Evolutionary conservation across 2,888 invertebrate genomes (phyloP), one percentile per base, ranked within the genome.

Genomic region (Papilio demoleus): DNA sequence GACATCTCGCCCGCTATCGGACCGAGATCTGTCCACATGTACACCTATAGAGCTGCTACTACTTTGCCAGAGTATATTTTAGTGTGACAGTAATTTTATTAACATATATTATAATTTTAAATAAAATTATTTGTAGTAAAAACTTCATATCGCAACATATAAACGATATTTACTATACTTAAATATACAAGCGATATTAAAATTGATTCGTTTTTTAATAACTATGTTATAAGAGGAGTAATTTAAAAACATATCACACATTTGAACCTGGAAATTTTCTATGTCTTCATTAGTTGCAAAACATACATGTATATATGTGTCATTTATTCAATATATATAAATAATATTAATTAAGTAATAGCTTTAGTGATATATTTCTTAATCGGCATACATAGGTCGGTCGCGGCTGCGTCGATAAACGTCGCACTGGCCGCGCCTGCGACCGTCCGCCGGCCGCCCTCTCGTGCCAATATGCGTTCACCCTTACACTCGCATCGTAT

Each of bases 1-100:
- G 85, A 88, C 88, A 88, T 88, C 86, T 86, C 81, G 83, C 81
- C 80, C 76, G 83, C 85, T 88, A 88, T 90, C 90, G 81, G 80
- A 74, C 79, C 74, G 76, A 79, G 86, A 88, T 88, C 88, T 88
- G 86, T 85, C 82, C 85, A 86, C 84, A 81, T 79, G 77, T 77
- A 75, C 73, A 64, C 24, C 65, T 71, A 77, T 71, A 58, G 68
- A 42, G 38, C 60, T 64, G 73, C n/a, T 78, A 75, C n/a, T 68
- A 68, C 40, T 79, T 69, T 70, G 9, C 6, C 27, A 66, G 62
- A 31, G 14, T 38, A 40, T n/a, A 65, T 65, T 69, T 71, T 69
- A 60, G 74, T 82, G 76, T 79, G 81, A 70, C 71, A 73, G 50
- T 45, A 62, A 17, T n/a, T n/a, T 40, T 5, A 50, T 50, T 22